Base-by-base conservation (phyloP, 2,797 vertebrate species). In the Danio albolineatus region DNA sequence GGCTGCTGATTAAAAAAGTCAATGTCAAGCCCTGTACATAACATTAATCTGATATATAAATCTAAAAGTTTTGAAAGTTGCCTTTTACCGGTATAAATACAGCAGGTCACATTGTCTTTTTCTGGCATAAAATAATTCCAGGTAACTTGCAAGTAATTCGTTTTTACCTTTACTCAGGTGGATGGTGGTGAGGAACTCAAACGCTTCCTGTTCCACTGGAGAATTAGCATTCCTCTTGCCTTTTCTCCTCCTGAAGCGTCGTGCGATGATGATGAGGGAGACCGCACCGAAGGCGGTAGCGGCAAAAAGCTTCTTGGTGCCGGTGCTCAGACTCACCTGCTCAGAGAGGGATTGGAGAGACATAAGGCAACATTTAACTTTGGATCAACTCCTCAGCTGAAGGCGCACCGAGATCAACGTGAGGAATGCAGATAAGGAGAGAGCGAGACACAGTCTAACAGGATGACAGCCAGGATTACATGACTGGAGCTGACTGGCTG, bases 241-340 rank as follows among this genome's bases (percentile, higher is more conserved):
- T 86, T 96, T 96, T 88, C 93, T 95, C 89, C 97, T 95, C 92
- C 94, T 96, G 88, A 99, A 97, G 87, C 94, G 97, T 77, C 90
- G 95, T 1, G 97, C 96, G 61, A 99, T 95, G 89, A 96, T 93
- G 90, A 98, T 91, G 77, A 98, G 91, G 41, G 97, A 97, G 83
- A 96, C 59, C 0, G 96, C 94, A 8, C 97, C 91, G 3, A 98
- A 93, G 73, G 96, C 95, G 4, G 97, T 93, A 70, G 95, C 93
- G 0, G 94, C 94, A 80, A 99, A 88, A 51, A 99, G 90, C 78
- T 95, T 98, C 91, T 96, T 98, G 76, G 95, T 91, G 73, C 94
- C 90, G 0, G 95, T 88, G 65, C 96, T 95, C 88, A 97, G 84
- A 48, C 88, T 96, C 85, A 98, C 90, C 98, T 99, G 92, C 54